Conservation (phyloP, 2,888 invertebrate species). For the Cheilosia variabilis region DNA sequence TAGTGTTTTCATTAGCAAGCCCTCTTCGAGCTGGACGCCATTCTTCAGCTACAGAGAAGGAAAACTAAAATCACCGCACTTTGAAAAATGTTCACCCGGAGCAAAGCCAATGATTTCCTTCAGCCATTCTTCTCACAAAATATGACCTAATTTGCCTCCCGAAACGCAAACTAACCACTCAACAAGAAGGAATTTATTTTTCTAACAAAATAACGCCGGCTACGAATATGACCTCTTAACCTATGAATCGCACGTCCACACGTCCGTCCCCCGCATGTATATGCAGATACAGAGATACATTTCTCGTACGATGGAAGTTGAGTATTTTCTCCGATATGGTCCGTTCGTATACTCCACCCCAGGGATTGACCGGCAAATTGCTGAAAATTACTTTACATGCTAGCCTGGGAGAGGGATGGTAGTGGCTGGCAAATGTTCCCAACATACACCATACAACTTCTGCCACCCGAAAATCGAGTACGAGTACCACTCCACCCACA, state of each 20-base stretch:
- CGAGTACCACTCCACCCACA: background rate
- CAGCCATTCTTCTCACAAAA: slow-evolving; percentile 36
- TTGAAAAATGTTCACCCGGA: slow-evolving; percentile 12
- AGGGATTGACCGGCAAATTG: slow-evolving; percentile 76
- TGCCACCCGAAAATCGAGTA: background rate
- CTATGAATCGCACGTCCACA: slow-evolving; percentile 62
- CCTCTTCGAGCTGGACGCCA: too few relatives aligned
- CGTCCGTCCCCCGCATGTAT: slow-evolving; percentile 25
- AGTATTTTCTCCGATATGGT: slow-evolving; percentile 43
- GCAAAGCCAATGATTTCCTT: slow-evolving; percentile 62
- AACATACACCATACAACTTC: slow-evolving; percentile 17
- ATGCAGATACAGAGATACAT: background rate
- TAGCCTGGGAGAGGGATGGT: slow-evolving; percentile 31
- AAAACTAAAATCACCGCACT: too few relatives aligned
- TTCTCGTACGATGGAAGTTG: background rate
- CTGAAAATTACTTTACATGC: slow-evolving; percentile 75
- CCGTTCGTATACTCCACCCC: slow-evolving; percentile 56
- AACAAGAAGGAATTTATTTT: slow-evolving; percentile 42
- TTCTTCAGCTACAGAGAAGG: too few relatives aligned
- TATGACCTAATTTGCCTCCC: slow-evolving; percentile 65
- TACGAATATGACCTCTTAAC: slow-evolving; percentile 73
- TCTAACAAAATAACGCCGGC: slow-evolving; percentile 61
- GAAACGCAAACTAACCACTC: slow-evolving; percentile 36
- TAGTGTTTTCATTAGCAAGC: too few relatives aligned
- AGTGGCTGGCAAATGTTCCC: slow-evolving; percentile 3